Percentiles rank a stretch among this genome's conserved stretches.
Conservation (phyloP, 2,888 invertebrate genomes). For the Polyommatus iphigenia region DNA sequence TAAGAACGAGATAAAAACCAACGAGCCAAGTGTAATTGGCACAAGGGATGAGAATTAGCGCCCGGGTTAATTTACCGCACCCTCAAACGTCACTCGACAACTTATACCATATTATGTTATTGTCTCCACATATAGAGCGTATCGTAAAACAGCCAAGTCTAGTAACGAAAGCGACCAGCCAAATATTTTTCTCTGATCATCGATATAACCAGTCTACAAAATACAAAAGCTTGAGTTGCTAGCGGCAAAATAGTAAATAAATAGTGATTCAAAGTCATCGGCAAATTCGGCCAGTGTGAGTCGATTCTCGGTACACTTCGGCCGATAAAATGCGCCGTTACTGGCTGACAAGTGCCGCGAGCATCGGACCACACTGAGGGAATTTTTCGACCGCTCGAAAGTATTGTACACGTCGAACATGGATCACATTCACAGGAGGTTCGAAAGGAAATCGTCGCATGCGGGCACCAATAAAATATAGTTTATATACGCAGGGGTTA, state of each 20-base stretch:
- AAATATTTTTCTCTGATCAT: constrained; percentile 56
- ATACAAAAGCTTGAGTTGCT: constrained; percentile 57
- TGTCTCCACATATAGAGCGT: constrained; percentile 59
- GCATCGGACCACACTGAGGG: constrained; percentile 48
- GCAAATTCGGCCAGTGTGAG: constrained; percentile 49
- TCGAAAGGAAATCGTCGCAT: constrained; percentile 60
- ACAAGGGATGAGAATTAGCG: constrained; percentile 33
- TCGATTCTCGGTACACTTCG: constrained; percentile 37
- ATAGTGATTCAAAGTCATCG: constrained; percentile 53
- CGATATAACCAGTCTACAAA: constrained; percentile 42
- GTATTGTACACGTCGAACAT: constrained; percentile 57
- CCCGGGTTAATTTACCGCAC: constrained; percentile 51
- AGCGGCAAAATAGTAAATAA: constrained; percentile 63
- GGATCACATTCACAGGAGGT: constrained; percentile 67
- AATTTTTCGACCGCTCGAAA: constrained; percentile 45
- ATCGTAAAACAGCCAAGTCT: constrained; percentile 69
- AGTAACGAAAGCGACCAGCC: constrained; percentile 70
- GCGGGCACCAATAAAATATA: constrained; percentile 59
- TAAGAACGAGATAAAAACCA: constrained; percentile 57
- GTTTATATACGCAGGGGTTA: constrained; percentile 54
- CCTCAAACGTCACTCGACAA: constrained; percentile 46
- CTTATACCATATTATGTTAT: constrained; percentile 43
- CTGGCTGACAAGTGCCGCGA: constrained; percentile 44
- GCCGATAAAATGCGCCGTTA: constrained; percentile 39
- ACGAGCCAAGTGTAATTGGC: constrained; percentile 41